Evolutionary conservation across 2,797 vertebrate species (phyloP), one percentile per base, ranked within the genome.

Genomic region (Hoplostethus mediterraneus): DNA sequence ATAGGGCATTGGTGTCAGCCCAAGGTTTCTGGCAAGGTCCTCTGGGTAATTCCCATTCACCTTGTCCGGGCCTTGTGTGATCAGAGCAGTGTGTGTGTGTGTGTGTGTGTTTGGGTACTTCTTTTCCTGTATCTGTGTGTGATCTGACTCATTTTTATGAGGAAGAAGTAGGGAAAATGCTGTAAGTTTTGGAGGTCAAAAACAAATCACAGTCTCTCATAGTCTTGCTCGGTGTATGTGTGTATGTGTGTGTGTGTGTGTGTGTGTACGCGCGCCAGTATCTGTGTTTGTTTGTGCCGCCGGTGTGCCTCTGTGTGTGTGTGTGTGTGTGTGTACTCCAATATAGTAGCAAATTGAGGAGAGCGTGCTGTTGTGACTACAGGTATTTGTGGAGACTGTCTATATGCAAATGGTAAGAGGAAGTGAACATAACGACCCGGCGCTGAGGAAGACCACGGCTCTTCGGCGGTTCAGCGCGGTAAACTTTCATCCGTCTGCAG

Each of bases 31-130:
- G 79, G 83, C 90, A 94, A 94, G 91, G 94, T 92, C 87, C 81
- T 90, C 51, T 83, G 87, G 93, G 88, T 92, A 94, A 95, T 94
- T 94, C 88, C 82, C 86, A 88, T 93, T 94, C 92, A 93, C 93
- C 93, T 94, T 93, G 91, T 80, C 82, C 71, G 25, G 64, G 83
- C 80, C 73, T 44, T 55, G 16, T 63, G 75, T 64, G 81, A 71
- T 67, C 70, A 36, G 57, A 72, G 54, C 56, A 49, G 48, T 55
- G 64, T 69, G 58, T 61, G 69, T 61, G 51, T 71, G 63, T 67
- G 30, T 67, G 61, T 25, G 58, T 77, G 68, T 81, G 66, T 73
- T 66, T 77, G 55, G 56, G 63, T 51, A 56, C 79, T 84, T 79
- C 17, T 82, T 83, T 79, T 63, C 11, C 64, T 71, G 71, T 77